Percentiles rank a stretch among this genome's conserved stretches.
phyloP scores from a whole-genome alignment of 2,888 invertebrate genomes.

The Scaptomyza parva region DNA sequence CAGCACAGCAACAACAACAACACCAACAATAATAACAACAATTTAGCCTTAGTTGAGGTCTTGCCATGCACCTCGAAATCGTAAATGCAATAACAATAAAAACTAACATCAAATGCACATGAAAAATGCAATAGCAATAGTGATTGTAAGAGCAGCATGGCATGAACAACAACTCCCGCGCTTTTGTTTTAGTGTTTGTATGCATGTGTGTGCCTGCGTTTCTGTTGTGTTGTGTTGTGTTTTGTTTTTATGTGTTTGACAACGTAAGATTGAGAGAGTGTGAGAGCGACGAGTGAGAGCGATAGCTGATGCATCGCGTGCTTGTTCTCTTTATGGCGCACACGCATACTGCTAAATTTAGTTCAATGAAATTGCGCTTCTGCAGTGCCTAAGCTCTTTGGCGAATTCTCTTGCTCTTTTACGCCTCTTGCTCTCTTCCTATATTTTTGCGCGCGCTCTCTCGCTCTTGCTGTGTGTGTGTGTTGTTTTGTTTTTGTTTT shows the following conservation, averaged over 20 bases:
- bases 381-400: conserved; percentile 45
- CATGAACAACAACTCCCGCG: conserved; percentile 71
- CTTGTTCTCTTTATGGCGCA: conserved; percentile 36
- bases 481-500: conserved; percentile 71
- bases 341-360: conserved; percentile 66
- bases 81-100: conserved; percentile 63
- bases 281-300: conserved; percentile 11
- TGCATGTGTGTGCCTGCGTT: conserved; percentile 4
- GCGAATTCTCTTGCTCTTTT: conserved; percentile 52
- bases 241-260: conserved; percentile 13
- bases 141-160: conserved; percentile 28
- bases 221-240: too few relatives aligned
- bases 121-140: conserved; percentile 59
- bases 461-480: conserved; percentile 10
- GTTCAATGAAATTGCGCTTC: conserved; percentile 69
- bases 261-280: conserved; percentile 3
- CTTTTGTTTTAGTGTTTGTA: conserved; percentile 59
- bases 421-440: conserved; percentile 20
- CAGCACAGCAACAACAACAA: conserved; percentile 23
- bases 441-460: conserved; percentile 2
- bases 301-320: conserved; percentile 38
- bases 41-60: conserved; percentile 79
- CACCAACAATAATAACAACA: conserved; percentile 42
- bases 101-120: conserved; percentile 59
- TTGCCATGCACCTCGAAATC: conserved; percentile 77